Conservation (phyloP, 1,140 invertebrate species). For the Drosophila quadrilineata region DNA sequence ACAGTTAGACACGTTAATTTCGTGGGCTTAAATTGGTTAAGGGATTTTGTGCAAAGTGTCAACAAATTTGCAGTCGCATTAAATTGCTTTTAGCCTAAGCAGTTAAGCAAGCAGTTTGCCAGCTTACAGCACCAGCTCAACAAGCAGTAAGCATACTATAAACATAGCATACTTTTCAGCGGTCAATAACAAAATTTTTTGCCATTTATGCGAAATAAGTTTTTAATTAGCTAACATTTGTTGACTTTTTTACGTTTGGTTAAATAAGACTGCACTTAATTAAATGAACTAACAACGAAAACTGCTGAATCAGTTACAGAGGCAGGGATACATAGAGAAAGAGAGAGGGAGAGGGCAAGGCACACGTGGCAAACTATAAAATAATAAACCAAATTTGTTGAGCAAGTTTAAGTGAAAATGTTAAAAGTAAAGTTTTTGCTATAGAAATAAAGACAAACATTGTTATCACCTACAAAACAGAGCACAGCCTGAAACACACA, state of each 20-base stretch:
- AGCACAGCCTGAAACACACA: slow-evolving; percentile 38
- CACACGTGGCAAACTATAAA: slow-evolving; percentile 74
- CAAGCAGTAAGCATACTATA: neutral
- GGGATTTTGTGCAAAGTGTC: slow-evolving; percentile 58
- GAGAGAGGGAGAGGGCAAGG: slow-evolving; percentile 2
- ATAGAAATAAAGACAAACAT: slow-evolving; percentile 78
- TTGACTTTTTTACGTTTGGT: neutral
- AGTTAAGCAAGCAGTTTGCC: slow-evolving; percentile 30
- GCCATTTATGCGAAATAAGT: too few relatives aligned
- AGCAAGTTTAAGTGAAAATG: slow-evolving; percentile 77
- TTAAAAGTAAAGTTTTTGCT: slow-evolving; percentile 73
- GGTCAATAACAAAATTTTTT: too few relatives aligned
- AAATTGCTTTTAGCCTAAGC: slow-evolving; percentile 75
- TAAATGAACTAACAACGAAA: slow-evolving; percentile 18
- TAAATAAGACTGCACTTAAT: slow-evolving; percentile 3
- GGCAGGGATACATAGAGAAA: slow-evolving; percentile 1
- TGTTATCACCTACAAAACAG: slow-evolving; percentile 78
- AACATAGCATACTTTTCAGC: too few relatives aligned
- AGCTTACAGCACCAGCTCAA: neutral
- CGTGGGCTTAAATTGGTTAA: slow-evolving; percentile 23
- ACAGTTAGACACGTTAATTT: slow-evolving; percentile 41
- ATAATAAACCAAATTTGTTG: slow-evolving; percentile 77
- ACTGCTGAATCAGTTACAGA: slow-evolving; percentile 40
- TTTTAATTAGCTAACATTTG: too few relatives aligned
- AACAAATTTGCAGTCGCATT: slow-evolving; percentile 70